Conservation (phyloP, 2,797 vertebrate species). For the Sebastes vulpes region DNA sequence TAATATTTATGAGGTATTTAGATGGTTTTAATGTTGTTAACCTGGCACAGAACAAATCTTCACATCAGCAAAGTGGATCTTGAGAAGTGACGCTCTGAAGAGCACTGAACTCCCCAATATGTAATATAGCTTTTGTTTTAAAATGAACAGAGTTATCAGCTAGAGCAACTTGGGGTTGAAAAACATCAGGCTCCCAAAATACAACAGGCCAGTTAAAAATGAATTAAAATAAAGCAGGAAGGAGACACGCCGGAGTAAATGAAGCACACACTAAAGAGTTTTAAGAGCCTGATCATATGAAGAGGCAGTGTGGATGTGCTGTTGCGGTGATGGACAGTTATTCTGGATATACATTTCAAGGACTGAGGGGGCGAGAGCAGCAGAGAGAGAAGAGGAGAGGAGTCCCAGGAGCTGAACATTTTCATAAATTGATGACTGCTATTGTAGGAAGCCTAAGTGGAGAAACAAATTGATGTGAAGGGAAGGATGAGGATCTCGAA, state of each 20-base stretch:
- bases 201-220: background rate
- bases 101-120: background rate
- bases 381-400: slow-evolving; percentile 11
- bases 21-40: background rate
- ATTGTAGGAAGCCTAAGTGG: slow-evolving; percentile 32
- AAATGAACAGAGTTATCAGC: background rate
- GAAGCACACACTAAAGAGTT: slow-evolving; percentile 3
- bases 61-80: background rate
- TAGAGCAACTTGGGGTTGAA: background rate
- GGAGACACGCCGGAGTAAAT: slow-evolving; percentile 4
- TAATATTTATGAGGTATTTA: background rate
- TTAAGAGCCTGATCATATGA: slow-evolving; percentile 45
- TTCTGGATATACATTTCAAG: slow-evolving; percentile 50
- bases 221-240: slow-evolving; percentile 25
- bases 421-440: slow-evolving; percentile 58
- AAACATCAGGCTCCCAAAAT: background rate
- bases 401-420: slow-evolving; percentile 46
- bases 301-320: slow-evolving; percentile 31
- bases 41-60: background rate
- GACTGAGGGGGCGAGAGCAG: slow-evolving; percentile 50
- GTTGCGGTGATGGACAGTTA: slow-evolving; percentile 51
- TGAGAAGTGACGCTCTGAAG: background rate
- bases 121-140: background rate
- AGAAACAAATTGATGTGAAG: slow-evolving; percentile 51
- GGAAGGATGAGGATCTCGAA: slow-evolving; percentile 24